Evolutionary conservation across 1,140 invertebrate species (phyloP).

Genomic region (Heliconius himera): DNA sequence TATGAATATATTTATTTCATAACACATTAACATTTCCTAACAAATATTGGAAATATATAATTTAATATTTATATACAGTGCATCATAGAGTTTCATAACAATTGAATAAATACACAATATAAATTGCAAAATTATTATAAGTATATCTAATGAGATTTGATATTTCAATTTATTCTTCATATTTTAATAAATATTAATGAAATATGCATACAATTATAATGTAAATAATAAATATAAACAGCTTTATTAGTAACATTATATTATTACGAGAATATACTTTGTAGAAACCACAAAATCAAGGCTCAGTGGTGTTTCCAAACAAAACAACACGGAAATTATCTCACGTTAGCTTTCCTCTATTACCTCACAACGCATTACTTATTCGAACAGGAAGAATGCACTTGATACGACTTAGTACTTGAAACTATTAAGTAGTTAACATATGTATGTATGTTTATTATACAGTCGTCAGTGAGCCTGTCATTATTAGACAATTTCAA

Average conservation of each 20-base stretch:
- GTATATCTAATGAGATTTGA: neutral
- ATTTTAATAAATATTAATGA: neutral
- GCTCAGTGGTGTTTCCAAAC: slow-evolving; percentile 35
- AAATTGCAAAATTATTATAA: neutral
- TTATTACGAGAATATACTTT: slow-evolving; percentile 15
- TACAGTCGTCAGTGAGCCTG: slow-evolving; percentile 20
- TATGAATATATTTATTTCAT: neutral
- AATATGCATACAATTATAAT: neutral
- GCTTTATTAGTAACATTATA: neutral
- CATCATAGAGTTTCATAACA: neutral
- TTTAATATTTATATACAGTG: neutral
- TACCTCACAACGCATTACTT: slow-evolving; percentile 50
- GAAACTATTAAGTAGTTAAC: slow-evolving; percentile 27
- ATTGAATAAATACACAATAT: neutral
- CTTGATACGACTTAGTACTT: slow-evolving; percentile 36
- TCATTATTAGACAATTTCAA: slow-evolving; percentile 43
- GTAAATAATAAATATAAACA: neutral
- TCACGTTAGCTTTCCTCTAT: slow-evolving; percentile 47
- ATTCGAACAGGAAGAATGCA: slow-evolving; percentile 52
- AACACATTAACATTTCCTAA: neutral
- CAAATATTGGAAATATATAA: neutral
- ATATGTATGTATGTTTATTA: slow-evolving; percentile 12
- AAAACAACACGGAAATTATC: slow-evolving; percentile 50
- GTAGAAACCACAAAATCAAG: slow-evolving; percentile 39
- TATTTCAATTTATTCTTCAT: neutral